Base-by-base conservation (phyloP, 2,888 invertebrate genomes). In the Panopea generosa region DNA sequence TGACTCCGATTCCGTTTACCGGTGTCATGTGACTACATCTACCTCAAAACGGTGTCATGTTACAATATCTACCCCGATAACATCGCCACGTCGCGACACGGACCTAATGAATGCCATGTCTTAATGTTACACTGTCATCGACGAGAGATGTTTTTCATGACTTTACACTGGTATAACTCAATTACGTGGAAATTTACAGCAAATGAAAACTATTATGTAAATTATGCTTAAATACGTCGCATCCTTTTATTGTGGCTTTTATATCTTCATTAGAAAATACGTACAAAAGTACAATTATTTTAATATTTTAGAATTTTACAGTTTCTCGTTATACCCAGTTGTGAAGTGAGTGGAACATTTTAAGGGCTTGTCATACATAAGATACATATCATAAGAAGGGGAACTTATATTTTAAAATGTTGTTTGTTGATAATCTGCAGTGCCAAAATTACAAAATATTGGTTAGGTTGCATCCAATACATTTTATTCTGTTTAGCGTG, bases 61-160 rank as follows among this genome's bases (percentile, higher is more conserved):
- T 73, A 52, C 73, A 63, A 57, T 40, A 57, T 62, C 49, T 43
- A 60, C 67, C 33, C 50, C 73, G 76, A 77, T 77, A 77, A 53
- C 50, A 77, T 77, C 76, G 47, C 47, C 56, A 29, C 22, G 76
- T 60, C 76, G 71, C 71, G 71, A 63, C 76, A 57, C 40, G 55
- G 26, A 11, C 43, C 59, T 50, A 49, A 67, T 67, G 57, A 57
- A 29, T 59, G 67, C 56, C 67, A 67, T 3, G 7, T 26, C 2
- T 33, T 56, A n/a, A 56, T 20, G 18, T n/a, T 18, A 33, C 56
- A 33, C 20, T 56, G 38, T 33, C 56, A 4, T 38, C 38, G 27
- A 18, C n/a, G 16, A 18, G 11, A 2, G 50, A 50, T 50, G 24
- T 2, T 53, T 67, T 67, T 50, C 50, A 59, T 49, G 49, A 40